Conservation (phyloP, 2,113 vertebrate genomes). For the Nyctereutes procyonoides region DNA sequence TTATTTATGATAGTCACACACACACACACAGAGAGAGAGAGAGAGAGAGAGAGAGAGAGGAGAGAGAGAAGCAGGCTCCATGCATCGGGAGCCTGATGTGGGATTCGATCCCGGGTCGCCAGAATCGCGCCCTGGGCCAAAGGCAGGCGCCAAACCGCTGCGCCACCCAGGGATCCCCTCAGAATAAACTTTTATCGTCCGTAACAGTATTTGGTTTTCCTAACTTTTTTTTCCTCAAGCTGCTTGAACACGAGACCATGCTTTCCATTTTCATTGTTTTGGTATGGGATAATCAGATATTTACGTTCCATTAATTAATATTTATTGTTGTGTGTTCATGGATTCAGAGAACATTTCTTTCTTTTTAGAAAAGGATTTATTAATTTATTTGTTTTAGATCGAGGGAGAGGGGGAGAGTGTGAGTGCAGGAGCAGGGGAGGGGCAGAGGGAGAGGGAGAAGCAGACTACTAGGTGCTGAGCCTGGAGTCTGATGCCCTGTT, state of each 20-base stretch:
- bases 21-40: no score
- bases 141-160: no score
- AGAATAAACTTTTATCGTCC: neutral
- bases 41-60: no score
- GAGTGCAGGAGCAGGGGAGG: neutral
- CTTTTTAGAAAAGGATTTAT: neutral
- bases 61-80: no score
- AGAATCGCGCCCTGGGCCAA: no score
- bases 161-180: no score
- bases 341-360: neutral
- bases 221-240: neutral
- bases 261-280: neutral
- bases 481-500: no score
- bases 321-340: neutral
- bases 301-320: neutral
- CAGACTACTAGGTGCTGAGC: no score
- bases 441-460: neutral
- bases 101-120: no score
- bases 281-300: neutral
- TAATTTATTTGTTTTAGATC: neutral
- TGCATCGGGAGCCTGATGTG: no score
- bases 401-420: no score
- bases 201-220: neutral
- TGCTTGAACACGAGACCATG: neutral
- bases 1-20: no score